Base-by-base conservation (phyloP, 2,113 vertebrate genomes). In the Zosterops pallidus region DNA sequence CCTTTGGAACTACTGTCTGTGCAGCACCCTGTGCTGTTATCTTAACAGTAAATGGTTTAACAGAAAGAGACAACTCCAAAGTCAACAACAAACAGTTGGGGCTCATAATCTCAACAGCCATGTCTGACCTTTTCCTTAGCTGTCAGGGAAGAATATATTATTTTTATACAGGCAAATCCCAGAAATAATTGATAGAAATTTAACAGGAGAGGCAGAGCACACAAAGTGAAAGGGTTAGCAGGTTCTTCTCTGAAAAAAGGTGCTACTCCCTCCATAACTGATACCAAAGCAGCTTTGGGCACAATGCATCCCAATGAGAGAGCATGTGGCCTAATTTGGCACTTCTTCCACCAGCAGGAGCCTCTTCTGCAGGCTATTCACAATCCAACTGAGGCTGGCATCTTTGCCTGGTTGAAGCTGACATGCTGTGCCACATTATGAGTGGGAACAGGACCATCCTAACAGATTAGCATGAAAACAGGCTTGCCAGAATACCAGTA, bases 281-380 rank as follows among this genome's bases (percentile, higher is more conserved):
- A 75, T 76, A 95, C 42, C 46, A 41, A 81, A 92, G 87, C 77
- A 92, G 69, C 74, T 97, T 83, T 35, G 64, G 87, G 67, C 79
- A 87, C 71, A 59, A 46, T 63, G 33, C 62, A 93, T 92, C 77
- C 70, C 80, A 81, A 18, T 37, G 67, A 95, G 75, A 90, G 80
- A 96, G 86, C 95, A 96, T 97, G 97, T 96, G 96, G 95, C 90
- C 80, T 95, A 47, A 91, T 95, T 92, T 97, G 96, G 96, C 95
- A 94, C n/a, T 92, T 96, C 39, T 67, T 91, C 62, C 81, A 53
- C 62, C 64, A 96, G 90, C 96, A 95, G 93, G 95, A 95, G 81
- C 49, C 69, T 92, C 86, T 95, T 94, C 95, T 92, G 83, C 86
- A 71, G 94, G 93, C 95, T 95, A 95, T 78, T 95, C 86, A 65